Conservation (phyloP, 1,140 invertebrate genomes). For the Drosophila triauraria region DNA sequence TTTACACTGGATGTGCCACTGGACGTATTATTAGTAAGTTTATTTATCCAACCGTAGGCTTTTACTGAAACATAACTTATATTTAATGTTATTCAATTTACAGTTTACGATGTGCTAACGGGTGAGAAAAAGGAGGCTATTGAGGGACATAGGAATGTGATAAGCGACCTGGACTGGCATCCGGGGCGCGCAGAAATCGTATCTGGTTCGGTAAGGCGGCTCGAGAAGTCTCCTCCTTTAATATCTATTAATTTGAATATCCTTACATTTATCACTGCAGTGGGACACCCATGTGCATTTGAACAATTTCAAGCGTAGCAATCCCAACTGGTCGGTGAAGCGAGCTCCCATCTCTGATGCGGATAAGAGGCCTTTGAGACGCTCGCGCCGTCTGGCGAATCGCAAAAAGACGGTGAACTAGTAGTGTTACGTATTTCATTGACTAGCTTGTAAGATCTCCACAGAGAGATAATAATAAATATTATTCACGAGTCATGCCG, state of each 20-base stretch:
- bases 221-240: neutral
- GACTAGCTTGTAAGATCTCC: conserved; percentile 20
- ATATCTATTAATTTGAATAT: neutral
- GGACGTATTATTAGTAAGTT: conserved; percentile 91
- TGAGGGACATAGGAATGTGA: conserved; percentile 90
- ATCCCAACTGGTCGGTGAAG: conserved; percentile 50
- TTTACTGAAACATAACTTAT: neutral
- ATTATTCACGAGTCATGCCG: conserved; percentile 39
- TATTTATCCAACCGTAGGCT: no score
- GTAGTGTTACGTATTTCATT: conserved; percentile 18
- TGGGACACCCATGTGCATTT: conserved; percentile 77
- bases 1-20: conserved; percentile 94
- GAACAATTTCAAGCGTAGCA: conserved; percentile 69
- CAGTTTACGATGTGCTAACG: conserved; percentile 92
- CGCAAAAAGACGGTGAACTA: conserved; percentile 64
- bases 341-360: conserved; percentile 25
- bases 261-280: conserved; percentile 24
- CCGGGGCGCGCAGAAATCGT: conserved; percentile 91
- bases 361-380: conserved; percentile 72
- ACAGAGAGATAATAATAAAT: conserved; percentile 26
- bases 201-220: conserved; percentile 90
- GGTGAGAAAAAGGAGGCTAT: conserved; percentile 89
- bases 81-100: neutral
- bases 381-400: conserved; percentile 85
- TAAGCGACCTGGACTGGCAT: conserved; percentile 95